Percentiles rank a stretch among this genome's conserved stretches.
Evolutionary conservation across 2,797 vertebrate genomes (phyloP).

Genomic region (Melanogrammus aeglefinus): DNA sequence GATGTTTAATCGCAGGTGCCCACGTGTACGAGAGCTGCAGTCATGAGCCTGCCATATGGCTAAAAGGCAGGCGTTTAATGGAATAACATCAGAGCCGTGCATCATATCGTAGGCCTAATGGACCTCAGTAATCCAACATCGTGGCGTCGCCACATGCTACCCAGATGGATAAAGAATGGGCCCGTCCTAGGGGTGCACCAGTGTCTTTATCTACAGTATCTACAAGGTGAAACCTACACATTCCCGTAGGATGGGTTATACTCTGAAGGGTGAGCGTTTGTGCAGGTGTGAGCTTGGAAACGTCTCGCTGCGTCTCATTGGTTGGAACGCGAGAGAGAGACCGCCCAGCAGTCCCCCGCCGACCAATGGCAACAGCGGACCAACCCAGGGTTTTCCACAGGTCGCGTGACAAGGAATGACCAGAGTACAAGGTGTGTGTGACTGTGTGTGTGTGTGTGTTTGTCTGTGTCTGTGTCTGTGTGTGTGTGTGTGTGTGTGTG

Average conservation of each 20-base stretch:
- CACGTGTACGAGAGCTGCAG: too few species aligned
- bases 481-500: too few species aligned
- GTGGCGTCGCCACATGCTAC: not conserved
- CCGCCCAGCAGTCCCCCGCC: not conserved
- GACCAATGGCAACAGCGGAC: not conserved
- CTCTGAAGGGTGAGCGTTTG: not conserved
- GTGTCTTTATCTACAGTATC: not conserved
- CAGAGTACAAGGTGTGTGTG: too few species aligned
- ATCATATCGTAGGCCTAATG: too few species aligned
- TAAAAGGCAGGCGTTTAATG: not conserved
- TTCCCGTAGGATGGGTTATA: not conserved
- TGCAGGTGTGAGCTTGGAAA: not conserved
- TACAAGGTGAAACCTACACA: not conserved
- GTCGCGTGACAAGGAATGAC: not conserved
- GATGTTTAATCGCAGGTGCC: not conserved
- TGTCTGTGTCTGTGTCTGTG: not conserved
- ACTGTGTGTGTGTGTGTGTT: not conserved
- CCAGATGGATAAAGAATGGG: not conserved
- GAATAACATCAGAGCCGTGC: too few species aligned
- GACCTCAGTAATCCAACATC: too few species aligned
- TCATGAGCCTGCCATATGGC: not conserved
- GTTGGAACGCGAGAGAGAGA: too few species aligned
- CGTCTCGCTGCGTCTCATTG: not conserved
- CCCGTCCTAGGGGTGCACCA: too few species aligned
- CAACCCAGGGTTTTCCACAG: not conserved